Base-by-base conservation (phyloP, 2,113 vertebrate genomes). In the Pyrgilauda ruficollis region DNA sequence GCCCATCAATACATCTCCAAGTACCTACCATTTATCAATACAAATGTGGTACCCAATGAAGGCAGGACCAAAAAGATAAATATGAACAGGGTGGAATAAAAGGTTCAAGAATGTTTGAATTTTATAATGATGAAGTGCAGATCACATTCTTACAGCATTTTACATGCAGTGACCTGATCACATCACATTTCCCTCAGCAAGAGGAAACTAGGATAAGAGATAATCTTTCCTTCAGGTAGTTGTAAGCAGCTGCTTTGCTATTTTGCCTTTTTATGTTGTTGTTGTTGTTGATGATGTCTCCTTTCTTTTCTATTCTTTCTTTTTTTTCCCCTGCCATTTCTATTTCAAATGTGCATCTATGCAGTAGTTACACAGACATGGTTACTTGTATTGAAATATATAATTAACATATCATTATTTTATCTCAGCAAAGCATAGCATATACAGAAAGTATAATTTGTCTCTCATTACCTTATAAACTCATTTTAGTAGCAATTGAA, bases 11-110 rank as follows among this genome's bases (percentile, higher is more conserved):
- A 98, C 97, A 98, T 98, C 98, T 98, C 97, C 97, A 87, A 97
- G 97, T 95, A 97, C 98, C 97, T 96, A 97, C 98, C 95, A 98
- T 98, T 98, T 97, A 98, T 98, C 98, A 98, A 98, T 98, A 98
- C 97, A 98, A 98, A 98, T 97, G 98, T 97, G 97, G 96, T 92
- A 92, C 96, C 97, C 96, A 46, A 95, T 96, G 98, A 98, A 98
- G 97, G 97, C 97, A 95, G 92, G 96, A 96, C 97, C 95, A 80
- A 97, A 98, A 98, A 98, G 98, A 98, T 98, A 98, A 98, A 98
- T 98, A 98, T 97, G 97, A 98, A 96, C 79, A 49, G 97, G 90
- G 90, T 74, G 79, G 95, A 93, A 97, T 96, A 96, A 98, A 98
- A 97, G 97, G 96, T 97, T 97, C 95, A 62, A 94, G 98, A 98